Evolutionary conservation across 2,888 invertebrate genomes (phyloP).

Genomic region (Drosophila kanekoi): DNA sequence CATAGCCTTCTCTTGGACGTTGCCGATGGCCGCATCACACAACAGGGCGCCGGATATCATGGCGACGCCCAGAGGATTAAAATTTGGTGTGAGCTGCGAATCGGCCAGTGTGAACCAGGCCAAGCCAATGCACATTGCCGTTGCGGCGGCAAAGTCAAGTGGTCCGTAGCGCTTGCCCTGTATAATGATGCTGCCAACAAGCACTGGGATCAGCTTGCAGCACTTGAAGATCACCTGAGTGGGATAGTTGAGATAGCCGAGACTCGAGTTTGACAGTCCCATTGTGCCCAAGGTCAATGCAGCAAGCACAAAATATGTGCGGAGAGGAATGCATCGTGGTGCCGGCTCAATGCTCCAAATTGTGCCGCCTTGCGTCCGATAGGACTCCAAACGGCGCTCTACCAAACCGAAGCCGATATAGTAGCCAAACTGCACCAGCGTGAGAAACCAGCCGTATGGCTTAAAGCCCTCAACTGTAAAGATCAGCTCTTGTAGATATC

Average conservation of each 20-base stretch:
- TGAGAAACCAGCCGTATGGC: constrained; percentile 96
- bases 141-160: constrained; percentile 93
- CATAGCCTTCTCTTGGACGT: constrained; percentile 98
- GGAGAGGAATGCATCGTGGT: constrained; percentile 91
- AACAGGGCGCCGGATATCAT: constrained; percentile 94
- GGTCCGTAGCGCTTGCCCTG: constrained; percentile 94
- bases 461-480: constrained; percentile 96
- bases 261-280: constrained; percentile 97
- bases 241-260: constrained; percentile 98
- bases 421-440: constrained; percentile 95
- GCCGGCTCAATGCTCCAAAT: constrained; percentile 85
- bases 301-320: constrained; percentile 92
- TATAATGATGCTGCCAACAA: constrained; percentile 96
- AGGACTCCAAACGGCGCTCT: constrained; percentile 88
- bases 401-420: constrained; percentile 92
- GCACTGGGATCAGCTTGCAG: constrained; percentile 97
- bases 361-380: constrained; percentile 33
- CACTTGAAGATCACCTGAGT: constrained; percentile 99
- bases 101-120: constrained; percentile 95
- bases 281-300: constrained; percentile 96
- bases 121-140: constrained; percentile 94
- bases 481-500: constrained; percentile 96
- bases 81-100: constrained; percentile 91
- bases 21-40: constrained; percentile 98
- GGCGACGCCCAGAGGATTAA: constrained; percentile 89